Conservation (phyloP, 2,113 vertebrate genomes). For the Spilogale gracilis region DNA sequence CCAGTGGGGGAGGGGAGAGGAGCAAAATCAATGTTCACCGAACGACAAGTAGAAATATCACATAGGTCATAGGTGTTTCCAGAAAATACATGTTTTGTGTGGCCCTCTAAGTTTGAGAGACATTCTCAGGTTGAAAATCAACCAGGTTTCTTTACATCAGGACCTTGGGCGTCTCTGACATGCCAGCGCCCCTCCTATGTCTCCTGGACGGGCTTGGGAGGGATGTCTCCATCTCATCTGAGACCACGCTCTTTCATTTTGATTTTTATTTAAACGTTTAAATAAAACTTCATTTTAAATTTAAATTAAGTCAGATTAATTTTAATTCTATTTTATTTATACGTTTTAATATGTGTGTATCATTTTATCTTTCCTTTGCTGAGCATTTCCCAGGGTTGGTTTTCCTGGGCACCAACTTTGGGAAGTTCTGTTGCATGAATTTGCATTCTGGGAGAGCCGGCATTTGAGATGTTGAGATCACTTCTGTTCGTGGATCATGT, state of each 20-base stretch:
- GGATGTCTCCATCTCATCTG: neutral
- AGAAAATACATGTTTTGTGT: neutral
- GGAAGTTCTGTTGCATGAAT: neutral
- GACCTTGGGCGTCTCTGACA: accelerated
- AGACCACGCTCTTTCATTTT: neutral
- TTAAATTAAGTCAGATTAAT: neutral
- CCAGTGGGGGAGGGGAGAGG: neutral
- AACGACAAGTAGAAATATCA: neutral
- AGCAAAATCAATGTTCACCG: neutral
- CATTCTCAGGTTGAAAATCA: neutral
- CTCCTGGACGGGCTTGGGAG: neutral
- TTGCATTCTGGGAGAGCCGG: neutral
- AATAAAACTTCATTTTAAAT: neutral
- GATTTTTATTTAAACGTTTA: neutral
- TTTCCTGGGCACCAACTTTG: neutral
- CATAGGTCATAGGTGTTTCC: neutral
- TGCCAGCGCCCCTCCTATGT: accelerated
- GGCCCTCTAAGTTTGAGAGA: neutral
- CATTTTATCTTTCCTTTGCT: neutral
- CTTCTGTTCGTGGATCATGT: neutral
- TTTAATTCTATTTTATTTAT: neutral
- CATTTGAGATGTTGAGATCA: neutral
- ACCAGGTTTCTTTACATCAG: accelerated
- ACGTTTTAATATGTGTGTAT: neutral
- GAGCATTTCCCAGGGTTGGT: neutral